A percentile compares a stretch with the other conserved stretches of the same genome.
Conservation (phyloP, 2,113 vertebrate species). For the Pan paniscus region DNA sequence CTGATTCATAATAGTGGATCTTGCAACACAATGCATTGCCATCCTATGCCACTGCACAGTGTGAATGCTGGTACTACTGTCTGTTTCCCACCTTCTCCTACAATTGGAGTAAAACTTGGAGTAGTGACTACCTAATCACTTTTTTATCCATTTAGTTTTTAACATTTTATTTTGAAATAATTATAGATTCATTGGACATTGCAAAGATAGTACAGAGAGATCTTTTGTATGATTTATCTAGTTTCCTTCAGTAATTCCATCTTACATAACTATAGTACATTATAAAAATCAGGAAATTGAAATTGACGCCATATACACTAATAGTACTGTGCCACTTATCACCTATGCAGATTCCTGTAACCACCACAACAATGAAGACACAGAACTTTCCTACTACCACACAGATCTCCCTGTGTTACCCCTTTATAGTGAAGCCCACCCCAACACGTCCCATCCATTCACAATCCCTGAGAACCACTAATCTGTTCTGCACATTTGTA, state of each 20-base stretch:
- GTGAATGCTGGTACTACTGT: background rate
- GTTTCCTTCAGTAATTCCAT: background rate
- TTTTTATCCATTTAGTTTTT: background rate
- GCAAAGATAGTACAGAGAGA: background rate
- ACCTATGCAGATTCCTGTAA: background rate
- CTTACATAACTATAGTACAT: background rate
- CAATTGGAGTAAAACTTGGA: background rate
- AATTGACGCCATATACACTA: background rate
- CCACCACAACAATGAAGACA: background rate
- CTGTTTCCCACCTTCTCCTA: background rate
- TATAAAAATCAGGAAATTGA: background rate
- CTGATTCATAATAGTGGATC: background rate
- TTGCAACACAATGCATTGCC: background rate
- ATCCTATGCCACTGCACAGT: background rate
- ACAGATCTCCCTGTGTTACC: background rate
- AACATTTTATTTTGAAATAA: conserved; percentile 31
- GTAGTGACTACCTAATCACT: background rate
- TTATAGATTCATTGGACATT: background rate
- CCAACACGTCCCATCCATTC: background rate
- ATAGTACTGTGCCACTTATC: background rate
- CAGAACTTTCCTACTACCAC: background rate
- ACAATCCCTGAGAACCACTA: background rate
- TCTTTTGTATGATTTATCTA: background rate
- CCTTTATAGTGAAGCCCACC: background rate
- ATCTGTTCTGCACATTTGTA: background rate